phyloP scores from a whole-genome alignment of 2,797 vertebrate genomes.

The Phrynocephalus forsythii region DNA sequence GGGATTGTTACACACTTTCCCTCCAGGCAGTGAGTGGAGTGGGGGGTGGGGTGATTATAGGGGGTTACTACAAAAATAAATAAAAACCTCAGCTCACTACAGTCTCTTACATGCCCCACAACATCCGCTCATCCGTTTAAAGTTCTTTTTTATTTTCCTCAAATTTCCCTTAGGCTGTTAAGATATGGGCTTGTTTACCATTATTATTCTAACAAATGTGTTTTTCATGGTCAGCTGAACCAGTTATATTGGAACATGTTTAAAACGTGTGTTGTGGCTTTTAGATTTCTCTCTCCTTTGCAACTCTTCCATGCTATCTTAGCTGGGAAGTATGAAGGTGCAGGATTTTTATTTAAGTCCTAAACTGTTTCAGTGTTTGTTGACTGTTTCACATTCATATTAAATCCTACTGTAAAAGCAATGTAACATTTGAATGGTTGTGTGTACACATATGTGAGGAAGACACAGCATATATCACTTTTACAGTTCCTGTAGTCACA shows the following conservation, averaged over 20 bases:
- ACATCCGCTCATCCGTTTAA: conserved; percentile 32
- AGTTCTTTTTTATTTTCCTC: conserved; percentile 2
- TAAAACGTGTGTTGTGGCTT: conserved; percentile 11
- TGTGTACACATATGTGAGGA: not conserved
- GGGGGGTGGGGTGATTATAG: conserved; percentile 34
- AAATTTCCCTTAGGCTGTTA: not conserved
- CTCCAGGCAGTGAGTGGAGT: conserved; percentile 57
- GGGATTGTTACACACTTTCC: conserved; percentile 73
- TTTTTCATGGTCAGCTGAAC: not conserved
- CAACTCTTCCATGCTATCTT: not conserved
- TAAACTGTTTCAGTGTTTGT: not conserved
- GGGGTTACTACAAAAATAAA: conserved; percentile 61
- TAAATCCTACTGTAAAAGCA: not conserved
- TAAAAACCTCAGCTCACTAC: conserved; percentile 60
- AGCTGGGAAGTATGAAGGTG: not conserved
- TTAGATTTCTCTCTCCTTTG: not conserved
- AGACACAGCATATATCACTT: not conserved
- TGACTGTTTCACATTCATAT: not conserved
- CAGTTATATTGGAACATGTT: not conserved
- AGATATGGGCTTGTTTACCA: not conserved
- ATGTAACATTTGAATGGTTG: not conserved
- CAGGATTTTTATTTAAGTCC: too few species aligned
- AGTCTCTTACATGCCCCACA: not conserved
- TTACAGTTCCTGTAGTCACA: not conserved
- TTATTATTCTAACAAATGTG: conserved; percentile 5